Conservation (phyloP, 2,888 invertebrate genomes). For the Branchipolynoe longqiensis region DNA sequence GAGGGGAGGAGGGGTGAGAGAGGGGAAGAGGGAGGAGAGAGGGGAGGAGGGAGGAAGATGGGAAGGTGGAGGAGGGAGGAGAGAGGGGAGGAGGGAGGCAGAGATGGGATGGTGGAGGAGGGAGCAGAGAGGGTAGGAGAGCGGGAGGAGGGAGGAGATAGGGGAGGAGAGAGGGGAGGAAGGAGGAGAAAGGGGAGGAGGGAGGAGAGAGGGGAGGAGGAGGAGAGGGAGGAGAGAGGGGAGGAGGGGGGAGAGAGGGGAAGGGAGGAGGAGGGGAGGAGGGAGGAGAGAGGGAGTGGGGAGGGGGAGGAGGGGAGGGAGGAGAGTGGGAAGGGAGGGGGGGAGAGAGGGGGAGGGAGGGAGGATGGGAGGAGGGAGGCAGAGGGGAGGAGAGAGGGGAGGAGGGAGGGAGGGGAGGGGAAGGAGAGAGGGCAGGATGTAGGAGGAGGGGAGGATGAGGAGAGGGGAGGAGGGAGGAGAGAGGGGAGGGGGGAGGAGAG, state of each 20-base stretch:
- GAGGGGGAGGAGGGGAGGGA: background rate
- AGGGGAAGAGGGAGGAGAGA: too few species aligned
- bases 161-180: too few species aligned
- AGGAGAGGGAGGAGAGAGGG: background rate
- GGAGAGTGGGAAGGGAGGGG: background rate
- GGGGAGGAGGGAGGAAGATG: too few species aligned
- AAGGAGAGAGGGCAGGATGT: background rate
- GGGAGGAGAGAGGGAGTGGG: background rate
- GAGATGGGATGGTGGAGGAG: too few species aligned
- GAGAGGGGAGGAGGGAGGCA: too few species aligned
- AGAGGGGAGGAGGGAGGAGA: background rate
- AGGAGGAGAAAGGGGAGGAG: background rate
- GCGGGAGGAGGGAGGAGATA: too few species aligned
- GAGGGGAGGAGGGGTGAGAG: too few species aligned
- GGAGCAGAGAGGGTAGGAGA: too few species aligned
- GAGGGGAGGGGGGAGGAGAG: background rate
- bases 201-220: background rate
- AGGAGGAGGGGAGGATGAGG: background rate
- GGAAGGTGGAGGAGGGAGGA: too few species aligned
- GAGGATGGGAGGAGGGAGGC: background rate
- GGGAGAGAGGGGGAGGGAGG: background rate
- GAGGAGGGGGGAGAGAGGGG: background rate
- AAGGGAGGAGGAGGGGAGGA: background rate
- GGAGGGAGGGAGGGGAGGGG: background rate
- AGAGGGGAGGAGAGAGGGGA: background rate